phyloP scores from a whole-genome alignment of 2,797 vertebrate genomes.

The Esox lucius region DNA sequence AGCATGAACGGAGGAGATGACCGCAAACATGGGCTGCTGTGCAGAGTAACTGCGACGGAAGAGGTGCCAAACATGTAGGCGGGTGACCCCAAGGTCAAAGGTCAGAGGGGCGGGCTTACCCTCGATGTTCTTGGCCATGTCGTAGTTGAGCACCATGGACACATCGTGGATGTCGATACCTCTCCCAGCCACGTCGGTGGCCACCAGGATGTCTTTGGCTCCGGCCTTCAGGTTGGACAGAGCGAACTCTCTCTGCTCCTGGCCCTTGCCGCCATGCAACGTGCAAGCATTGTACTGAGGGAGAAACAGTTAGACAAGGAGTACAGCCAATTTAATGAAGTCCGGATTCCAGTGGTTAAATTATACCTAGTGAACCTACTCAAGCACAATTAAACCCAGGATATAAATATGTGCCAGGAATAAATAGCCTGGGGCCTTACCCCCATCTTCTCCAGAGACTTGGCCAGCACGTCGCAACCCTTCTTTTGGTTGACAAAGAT shows the following conservation, averaged over 20 bases:
- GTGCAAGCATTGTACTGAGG: constrained; percentile 96
- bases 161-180: constrained; percentile 98
- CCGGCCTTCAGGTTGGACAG: constrained; percentile 97
- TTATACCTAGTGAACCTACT: background rate
- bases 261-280: constrained; percentile 95
- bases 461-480: constrained; percentile 94
- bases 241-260: constrained; percentile 97
- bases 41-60: no score
- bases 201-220: constrained; percentile 98
- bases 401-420: background rate
- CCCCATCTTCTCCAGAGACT: constrained; percentile 99
- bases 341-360: background rate
- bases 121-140: constrained; percentile 99
- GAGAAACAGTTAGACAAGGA: no score
- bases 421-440: constrained; percentile 65
- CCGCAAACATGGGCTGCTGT: background rate
- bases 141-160: constrained; percentile 97
- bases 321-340: background rate
- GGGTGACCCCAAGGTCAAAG: background rate
- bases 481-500: constrained; percentile 99
- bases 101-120: constrained; percentile 69
- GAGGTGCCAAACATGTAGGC: background rate
- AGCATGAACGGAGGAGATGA: no score
- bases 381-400: background rate
- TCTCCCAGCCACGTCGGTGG: constrained; percentile 95